phyloP scores from a whole-genome alignment of 2,797 vertebrate species.

The Phataginus tetradactyla region DNA sequence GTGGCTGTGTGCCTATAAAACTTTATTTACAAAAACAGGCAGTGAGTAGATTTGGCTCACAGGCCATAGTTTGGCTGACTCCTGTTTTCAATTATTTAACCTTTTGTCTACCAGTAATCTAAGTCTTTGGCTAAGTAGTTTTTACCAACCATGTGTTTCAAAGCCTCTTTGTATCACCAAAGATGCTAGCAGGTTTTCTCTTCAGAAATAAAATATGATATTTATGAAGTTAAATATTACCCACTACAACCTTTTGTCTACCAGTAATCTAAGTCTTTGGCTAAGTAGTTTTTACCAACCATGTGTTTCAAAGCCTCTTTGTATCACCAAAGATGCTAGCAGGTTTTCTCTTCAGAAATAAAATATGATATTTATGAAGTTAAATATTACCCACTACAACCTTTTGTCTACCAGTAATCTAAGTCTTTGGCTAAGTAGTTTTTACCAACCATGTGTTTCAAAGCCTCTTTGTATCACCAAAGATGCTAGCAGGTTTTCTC shows the following conservation, averaged over 20 bases:
- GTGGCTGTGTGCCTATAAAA: neutral
- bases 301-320: neutral
- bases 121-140: slow-evolving; percentile 6
- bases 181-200: neutral
- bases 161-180: neutral
- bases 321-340: neutral
- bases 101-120: slow-evolving; percentile 24
- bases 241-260: slow-evolving; percentile 13
- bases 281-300: neutral
- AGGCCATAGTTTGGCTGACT: neutral
- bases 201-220: slow-evolving; percentile 24
- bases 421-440: slow-evolving; percentile 5
- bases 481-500: neutral
- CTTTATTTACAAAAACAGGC: neutral
- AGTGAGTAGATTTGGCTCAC: neutral
- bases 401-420: slow-evolving; percentile 24
- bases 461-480: neutral
- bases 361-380: slow-evolving; percentile 17
- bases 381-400: neutral
- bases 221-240: neutral
- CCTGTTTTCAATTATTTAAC: neutral
- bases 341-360: slow-evolving; percentile 39
- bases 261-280: slow-evolving; percentile 16
- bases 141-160: neutral
- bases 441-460: neutral